Base-by-base conservation (phyloP, 2,797 vertebrate genomes). In the Spinus pinus region DNA sequence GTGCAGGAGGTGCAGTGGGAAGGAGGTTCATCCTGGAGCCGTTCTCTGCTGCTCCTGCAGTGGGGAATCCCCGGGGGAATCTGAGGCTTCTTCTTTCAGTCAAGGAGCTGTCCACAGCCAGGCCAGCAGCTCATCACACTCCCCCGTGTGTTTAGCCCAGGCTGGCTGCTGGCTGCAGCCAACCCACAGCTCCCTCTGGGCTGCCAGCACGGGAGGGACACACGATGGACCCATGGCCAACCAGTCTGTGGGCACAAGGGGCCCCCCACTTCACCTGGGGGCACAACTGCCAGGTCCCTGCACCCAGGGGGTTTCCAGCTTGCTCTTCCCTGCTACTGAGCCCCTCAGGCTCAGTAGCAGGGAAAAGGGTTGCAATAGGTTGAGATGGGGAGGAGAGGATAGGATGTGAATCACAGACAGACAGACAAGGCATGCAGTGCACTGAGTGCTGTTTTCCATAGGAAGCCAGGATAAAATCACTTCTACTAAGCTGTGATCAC, bases 101-200 rank as follows among this genome's bases (percentile, higher is more conserved):
- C 25, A 46, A 15, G 53, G 50, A 79, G 22, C 31, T 57, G 14
- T 46, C 12, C 2, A 0, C 6, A 56, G 64, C 46, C 49, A 20
- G 57, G 51, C 35, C 6, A 10, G 74, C 51, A 70, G 57, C n/a
- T 35, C 0, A 0, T 39, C n/a, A 24, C 0, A 0, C 30, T 46
- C 21, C 24, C 6, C 1, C 0, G 15, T 47, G 71, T 18, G 49
- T 49, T 75, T 50, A 30, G 10, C 31, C 64, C 72, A 30, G 72
- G 39, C 75, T 78, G 35, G 49, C 57, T 50, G 53, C 44, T 67
- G 3, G 46, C 87, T 33, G 8, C 46, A 47, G 41, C 7, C 4
- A 5, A 14, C 31, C 7, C 2, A n/a, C 58, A 28, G 37, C 28
- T 81, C 31, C 23, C 33, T 61, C 69, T 27, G 72, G 22, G 44